A percentile compares a stretch with the other conserved stretches of the same genome.
Conservation (phyloP, 2,797 vertebrate genomes). For the Sitta carolinensis region DNA sequence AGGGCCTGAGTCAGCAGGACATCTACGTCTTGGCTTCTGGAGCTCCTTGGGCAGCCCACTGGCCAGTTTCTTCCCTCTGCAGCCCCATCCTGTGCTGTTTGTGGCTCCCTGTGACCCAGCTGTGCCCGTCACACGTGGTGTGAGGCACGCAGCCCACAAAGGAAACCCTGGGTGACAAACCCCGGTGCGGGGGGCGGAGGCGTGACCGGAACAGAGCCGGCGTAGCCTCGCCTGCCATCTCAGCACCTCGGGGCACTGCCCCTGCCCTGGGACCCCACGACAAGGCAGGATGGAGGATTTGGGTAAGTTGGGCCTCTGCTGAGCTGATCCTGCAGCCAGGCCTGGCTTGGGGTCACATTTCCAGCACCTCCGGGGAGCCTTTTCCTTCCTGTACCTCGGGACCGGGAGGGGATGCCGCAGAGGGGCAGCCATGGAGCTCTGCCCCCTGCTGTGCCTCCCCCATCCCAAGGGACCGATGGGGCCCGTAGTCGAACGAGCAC, state of each 20-base stretch:
- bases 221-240: background rate
- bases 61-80: background rate
- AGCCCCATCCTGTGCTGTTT: fast-evolving
- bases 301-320: background rate
- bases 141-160: background rate
- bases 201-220: background rate
- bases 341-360: fast-evolving
- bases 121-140: background rate
- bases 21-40: fast-evolving
- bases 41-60: background rate
- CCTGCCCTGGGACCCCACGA: fast-evolving
- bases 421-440: background rate
- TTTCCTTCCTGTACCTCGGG: background rate
- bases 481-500: fast-evolving
- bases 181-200: background rate
- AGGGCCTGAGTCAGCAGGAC: background rate
- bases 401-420: background rate
- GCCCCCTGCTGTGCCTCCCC: background rate
- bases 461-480: fast-evolving
- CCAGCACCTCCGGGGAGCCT: fast-evolving
- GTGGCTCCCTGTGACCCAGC: background rate
- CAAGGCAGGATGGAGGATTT: slow-evolving; percentile 11
- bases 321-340: fast-evolving
- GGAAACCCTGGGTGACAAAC: background rate
- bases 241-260: background rate